Evolutionary conservation across 2,797 vertebrate genomes (phyloP).

Genomic region (Borostomias antarcticus): DNA sequence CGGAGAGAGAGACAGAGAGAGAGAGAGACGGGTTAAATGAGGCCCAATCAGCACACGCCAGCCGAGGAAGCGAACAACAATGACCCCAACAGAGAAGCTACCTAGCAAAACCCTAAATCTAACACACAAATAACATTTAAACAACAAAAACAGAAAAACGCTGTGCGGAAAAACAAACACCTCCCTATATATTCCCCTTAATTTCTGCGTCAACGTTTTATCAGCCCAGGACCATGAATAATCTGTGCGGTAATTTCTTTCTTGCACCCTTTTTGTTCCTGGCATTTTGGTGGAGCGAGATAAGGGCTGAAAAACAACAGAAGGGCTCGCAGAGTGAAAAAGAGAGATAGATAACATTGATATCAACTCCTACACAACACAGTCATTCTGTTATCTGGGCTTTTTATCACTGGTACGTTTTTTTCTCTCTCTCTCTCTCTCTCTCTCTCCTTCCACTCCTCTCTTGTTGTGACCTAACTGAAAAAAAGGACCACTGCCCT

Average conservation of each 20-base stretch:
- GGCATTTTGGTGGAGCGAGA: conserved; percentile 97
- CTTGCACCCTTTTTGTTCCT: conserved; percentile 89
- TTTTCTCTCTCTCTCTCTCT: conserved; percentile 27
- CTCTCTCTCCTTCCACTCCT: conserved; percentile 30
- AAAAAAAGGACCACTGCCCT: conserved; percentile 72
- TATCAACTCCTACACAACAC: conserved; percentile 92
- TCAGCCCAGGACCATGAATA: conserved; percentile 69
- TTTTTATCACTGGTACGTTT: conserved; percentile 88
- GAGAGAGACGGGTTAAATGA: conserved; percentile 66
- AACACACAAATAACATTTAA: conserved; percentile 49
- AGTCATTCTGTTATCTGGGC: conserved; percentile 86
- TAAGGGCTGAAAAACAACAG: conserved; percentile 93
- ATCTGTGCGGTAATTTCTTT: conserved; percentile 80
- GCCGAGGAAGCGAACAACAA: conserved; percentile 31
- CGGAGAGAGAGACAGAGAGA: conserved; percentile 52
- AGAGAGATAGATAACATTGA: conserved; percentile 94
- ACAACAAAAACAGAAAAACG: conserved; percentile 34
- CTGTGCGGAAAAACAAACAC: conserved; percentile 23
- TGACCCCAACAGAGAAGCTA: conserved; percentile 50
- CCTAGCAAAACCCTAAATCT: conserved; percentile 32
- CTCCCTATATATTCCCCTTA: conserved; percentile 67
- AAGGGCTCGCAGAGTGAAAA: conserved; percentile 89
- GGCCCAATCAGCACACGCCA: conserved; percentile 65
- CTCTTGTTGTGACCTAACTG: conserved; percentile 75
- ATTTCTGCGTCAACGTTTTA: conserved; percentile 78